Percentiles rank a stretch among this genome's conserved stretches.
Conservation (phyloP, 1,140 invertebrate genomes). For the Lordiphosa mommai region DNA sequence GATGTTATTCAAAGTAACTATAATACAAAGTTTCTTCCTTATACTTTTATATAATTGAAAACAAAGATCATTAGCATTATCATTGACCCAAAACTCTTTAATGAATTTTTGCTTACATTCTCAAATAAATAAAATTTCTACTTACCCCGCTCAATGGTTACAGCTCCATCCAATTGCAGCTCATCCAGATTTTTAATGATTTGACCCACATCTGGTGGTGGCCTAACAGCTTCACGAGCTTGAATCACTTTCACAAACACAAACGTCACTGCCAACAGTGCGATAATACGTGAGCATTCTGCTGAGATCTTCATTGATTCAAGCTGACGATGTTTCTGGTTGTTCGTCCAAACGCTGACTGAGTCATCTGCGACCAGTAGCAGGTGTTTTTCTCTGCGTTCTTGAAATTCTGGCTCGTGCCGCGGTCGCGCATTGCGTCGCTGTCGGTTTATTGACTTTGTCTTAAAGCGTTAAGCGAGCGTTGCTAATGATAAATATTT, state of each 20-base stretch:
- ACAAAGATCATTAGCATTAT: no score
- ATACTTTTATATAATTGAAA: no score
- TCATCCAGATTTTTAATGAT: constrained; percentile 52
- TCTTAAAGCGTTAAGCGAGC: neutral
- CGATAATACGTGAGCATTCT: neutral
- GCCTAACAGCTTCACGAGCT: constrained; percentile 44
- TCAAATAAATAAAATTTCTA: neutral
- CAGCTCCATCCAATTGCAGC: constrained; percentile 23
- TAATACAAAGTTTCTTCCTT: no score
- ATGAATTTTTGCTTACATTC: no score
- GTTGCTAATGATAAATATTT: constrained; percentile 15
- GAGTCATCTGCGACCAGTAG: constrained; percentile 10
- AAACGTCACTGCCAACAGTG: constrained; percentile 12
- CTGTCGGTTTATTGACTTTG: constrained; percentile 9
- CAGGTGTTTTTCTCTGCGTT: constrained; percentile 41
- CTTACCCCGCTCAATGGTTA: constrained; percentile 22
- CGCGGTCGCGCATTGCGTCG: neutral
- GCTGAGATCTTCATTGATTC: neutral
- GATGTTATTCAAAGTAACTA: no score
- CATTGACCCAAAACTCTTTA: no score
- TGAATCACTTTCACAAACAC: constrained; percentile 26
- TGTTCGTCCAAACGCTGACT: constrained; percentile 28
- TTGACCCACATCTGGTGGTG: constrained; percentile 57
- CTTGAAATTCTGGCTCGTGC: neutral
- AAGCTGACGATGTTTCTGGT: constrained; percentile 3